Evolutionary conservation across 2,113 vertebrate species (phyloP), one percentile per base, ranked within the genome.

Genomic region (Prunella fulvescens): DNA sequence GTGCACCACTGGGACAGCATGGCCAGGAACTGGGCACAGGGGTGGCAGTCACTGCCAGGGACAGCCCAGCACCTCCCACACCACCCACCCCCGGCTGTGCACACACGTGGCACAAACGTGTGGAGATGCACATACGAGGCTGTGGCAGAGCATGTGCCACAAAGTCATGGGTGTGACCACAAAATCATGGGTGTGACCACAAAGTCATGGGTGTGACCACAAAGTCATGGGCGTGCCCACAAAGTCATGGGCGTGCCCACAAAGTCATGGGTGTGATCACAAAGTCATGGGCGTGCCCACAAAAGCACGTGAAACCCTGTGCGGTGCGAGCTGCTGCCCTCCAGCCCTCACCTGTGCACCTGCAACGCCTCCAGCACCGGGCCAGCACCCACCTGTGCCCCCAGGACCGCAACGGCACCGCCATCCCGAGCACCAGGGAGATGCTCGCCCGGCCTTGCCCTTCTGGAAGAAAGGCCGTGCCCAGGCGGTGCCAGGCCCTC

Each of bases 1-100:
- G 99, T 99, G 97, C 99, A 99, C 99, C 99, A 99, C 96, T 99
- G 99, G 58, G 99, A 99, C 95, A 99, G 94, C 92, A 99, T 99
- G 76, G 98, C 97, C 97, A 99, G 97, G 96, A 99, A 99, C 99
- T 99, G 96, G 11, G 73, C 60, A 92, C 74, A 80, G 66, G 26
- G 53, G 47, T 13, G 39, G 31, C 50, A 2, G 3, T 91, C 48
- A 66, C 56, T 0, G 3, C 7, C 5, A 7, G 61, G 50, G 64
- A 48, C 9, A 2, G 18, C 24, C n/a, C 5, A 0, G 61, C 6
- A 2, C 1, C 7, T 9, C 69, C 56, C 56, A 20, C 1, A 4
- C 35, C 61, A 11, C 81, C 73, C 80, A 3, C 4, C 53, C 65
- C 37, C 2, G 17, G 15, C 67, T 16, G 26, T 2, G 45, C 44